A percentile compares a stretch with the other conserved stretches of the same genome.
Evolutionary conservation across 2,888 invertebrate genomes (phyloP).

Genomic region (Petrolisthes cinctipes): DNA sequence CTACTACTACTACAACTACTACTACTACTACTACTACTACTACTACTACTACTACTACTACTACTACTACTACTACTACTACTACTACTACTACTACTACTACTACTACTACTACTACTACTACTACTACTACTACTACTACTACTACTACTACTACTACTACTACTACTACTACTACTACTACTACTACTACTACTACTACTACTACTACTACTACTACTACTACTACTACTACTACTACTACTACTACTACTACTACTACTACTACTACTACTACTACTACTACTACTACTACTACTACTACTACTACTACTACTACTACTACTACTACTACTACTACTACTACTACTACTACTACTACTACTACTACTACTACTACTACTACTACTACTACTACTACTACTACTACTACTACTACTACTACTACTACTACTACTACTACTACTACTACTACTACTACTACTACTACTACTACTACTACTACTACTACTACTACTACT

Average conservation of each 20-base stretch:
- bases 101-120: background rate
- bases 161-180: background rate
- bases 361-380: background rate
- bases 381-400: constrained; percentile 6
- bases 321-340: background rate
- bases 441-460: constrained; percentile 5
- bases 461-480: background rate
- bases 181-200: constrained; percentile 6
- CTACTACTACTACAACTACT: background rate
- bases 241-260: background rate
- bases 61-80: constrained; percentile 14
- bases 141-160: background rate
- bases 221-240: constrained; percentile 12
- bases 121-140: constrained; percentile 2
- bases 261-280: constrained; percentile 11
- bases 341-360: background rate
- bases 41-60: constrained; percentile 3
- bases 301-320: background rate
- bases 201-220: background rate
- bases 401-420: background rate
- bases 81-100: constrained; percentile 4
- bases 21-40: constrained; percentile 9
- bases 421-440: background rate
- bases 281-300: background rate
- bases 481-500: constrained; percentile 7